These are phyloP conservation scores for Hyles vespertilio DNA, from an alignment of 1,140 invertebrate genomes.

Conservation along the genomic window DNA sequence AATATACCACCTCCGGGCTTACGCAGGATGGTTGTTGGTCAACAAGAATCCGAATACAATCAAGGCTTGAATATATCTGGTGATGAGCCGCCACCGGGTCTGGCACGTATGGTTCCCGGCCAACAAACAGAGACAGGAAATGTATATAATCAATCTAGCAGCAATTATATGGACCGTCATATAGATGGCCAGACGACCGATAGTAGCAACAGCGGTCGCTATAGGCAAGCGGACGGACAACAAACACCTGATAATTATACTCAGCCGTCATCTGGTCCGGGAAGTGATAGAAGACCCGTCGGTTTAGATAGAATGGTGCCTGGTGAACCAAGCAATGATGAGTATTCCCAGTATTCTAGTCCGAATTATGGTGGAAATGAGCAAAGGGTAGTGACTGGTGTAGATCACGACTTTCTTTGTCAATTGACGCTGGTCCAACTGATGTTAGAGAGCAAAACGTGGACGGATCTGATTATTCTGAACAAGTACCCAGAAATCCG, in stretches of 20 bases:
- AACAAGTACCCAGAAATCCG: conserved; percentile 46
- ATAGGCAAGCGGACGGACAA: conserved; percentile 65
- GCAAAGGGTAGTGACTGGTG: conserved; percentile 71
- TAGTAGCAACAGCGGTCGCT: conserved; percentile 40
- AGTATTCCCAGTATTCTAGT: conserved; percentile 52
- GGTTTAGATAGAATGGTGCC: conserved; percentile 72
- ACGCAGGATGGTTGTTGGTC: conserved; percentile 79
- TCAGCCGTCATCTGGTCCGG: conserved; percentile 37
- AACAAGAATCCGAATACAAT: conserved; percentile 77
- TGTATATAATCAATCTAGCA: conserved; percentile 53
- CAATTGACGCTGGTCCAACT: conserved; percentile 35
- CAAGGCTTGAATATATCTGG: conserved; percentile 71
- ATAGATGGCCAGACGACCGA: conserved; percentile 68
- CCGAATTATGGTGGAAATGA: conserved; percentile 49
- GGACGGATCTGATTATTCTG: conserved; percentile 69
- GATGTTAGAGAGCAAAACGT: conserved; percentile 68
- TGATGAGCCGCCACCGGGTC: conserved; percentile 75
- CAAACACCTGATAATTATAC: conserved; percentile 58
- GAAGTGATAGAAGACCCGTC: conserved; percentile 51
- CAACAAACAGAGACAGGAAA: conserved; percentile 59
- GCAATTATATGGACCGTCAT: conserved; percentile 67
- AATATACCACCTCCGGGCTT: conserved; percentile 78
- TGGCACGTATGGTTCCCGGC: conserved; percentile 78
- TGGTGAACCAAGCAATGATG: conserved; percentile 64
- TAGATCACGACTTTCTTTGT: conserved; percentile 60